These are phyloP conservation scores for Desoria tigrina DNA, from an alignment of 2,888 invertebrate species.

Conservation along the genomic window DNA sequence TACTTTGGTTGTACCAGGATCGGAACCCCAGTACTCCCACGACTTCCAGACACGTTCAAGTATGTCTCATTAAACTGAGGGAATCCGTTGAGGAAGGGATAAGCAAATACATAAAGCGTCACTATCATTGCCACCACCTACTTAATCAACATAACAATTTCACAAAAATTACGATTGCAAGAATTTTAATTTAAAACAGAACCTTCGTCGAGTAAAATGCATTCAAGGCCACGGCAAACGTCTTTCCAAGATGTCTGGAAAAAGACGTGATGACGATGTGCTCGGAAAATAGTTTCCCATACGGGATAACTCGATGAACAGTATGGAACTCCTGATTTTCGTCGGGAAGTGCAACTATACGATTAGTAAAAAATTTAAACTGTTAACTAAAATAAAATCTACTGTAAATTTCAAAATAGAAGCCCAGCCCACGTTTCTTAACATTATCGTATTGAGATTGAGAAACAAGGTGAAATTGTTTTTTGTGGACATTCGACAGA, in stretches of 20 bases:
- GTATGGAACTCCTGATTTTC: no score
- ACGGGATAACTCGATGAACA: neutral
- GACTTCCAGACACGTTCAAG: neutral
- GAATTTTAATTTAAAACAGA: neutral
- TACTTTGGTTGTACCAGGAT: neutral
- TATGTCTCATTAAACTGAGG: neutral
- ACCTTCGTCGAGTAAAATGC: neutral
- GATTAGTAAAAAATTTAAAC: neutral
- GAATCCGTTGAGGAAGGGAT: constrained; percentile 1
- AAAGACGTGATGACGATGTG: neutral
- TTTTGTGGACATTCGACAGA: no score
- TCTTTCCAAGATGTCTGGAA: neutral
- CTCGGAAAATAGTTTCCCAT: neutral
- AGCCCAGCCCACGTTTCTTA: no score
- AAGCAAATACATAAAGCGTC: neutral
- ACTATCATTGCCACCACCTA: neutral
- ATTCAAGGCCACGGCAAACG: neutral
- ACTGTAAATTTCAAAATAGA: no score
- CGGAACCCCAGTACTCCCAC: neutral
- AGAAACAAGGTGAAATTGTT: no score
- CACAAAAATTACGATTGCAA: neutral
- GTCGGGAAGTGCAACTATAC: neutral
- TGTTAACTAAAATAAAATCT: no score
- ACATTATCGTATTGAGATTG: no score
- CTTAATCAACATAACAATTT: neutral